A percentile compares a stretch with the other conserved stretches of the same genome.
Evolutionary conservation across 2,888 invertebrate species (phyloP).

Genomic region (Acrobasis suavella): DNA sequence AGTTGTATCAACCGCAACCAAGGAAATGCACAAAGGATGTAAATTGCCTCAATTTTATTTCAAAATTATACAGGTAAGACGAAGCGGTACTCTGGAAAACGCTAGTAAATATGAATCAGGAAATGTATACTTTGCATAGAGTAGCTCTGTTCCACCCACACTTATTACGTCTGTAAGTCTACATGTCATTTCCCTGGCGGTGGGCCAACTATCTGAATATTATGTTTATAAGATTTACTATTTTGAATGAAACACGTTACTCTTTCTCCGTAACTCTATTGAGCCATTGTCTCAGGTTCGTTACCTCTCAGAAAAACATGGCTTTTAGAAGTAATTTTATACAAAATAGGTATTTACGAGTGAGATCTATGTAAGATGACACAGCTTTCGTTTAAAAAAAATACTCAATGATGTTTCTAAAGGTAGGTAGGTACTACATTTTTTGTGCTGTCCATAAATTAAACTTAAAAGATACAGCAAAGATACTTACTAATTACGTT

Average conservation of each 20-base stretch:
- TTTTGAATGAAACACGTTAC: constrained; percentile 9
- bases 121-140: constrained; percentile 3
- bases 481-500: too few species aligned
- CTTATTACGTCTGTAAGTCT: constrained; percentile 26
- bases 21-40: neutral
- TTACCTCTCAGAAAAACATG: too few species aligned
- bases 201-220: constrained; percentile 24
- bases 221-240: constrained; percentile 17
- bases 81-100: neutral
- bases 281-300: too few species aligned
- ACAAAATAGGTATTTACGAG: too few species aligned
- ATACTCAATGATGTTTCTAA: too few species aligned
- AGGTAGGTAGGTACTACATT: too few species aligned
- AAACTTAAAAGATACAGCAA: too few species aligned
- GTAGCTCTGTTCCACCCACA: constrained; percentile 11
- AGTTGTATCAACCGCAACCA: too few species aligned
- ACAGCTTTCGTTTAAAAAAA: too few species aligned
- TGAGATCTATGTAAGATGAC: too few species aligned
- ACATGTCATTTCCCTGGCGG: constrained; percentile 32
- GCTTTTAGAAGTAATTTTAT: too few species aligned
- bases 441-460: too few species aligned
- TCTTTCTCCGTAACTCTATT: neutral
- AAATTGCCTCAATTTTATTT: neutral
- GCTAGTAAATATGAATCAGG: constrained; percentile 2
- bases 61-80: constrained; percentile 1